Evolutionary conservation across 2,888 invertebrate genomes (phyloP).

Genomic region (Didymodactylos carnosus): DNA sequence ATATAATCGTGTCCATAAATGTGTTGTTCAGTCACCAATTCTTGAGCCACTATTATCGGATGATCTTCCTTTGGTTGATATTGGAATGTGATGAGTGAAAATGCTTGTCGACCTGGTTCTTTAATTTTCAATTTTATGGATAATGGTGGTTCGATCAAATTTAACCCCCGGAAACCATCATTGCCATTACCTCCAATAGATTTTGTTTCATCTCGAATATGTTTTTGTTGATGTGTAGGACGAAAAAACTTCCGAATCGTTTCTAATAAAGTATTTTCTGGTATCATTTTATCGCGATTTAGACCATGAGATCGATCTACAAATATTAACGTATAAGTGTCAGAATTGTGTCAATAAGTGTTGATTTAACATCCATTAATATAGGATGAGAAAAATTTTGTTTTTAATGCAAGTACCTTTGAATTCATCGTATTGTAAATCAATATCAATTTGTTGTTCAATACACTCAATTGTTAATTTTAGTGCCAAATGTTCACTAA

Average conservation of each 20-base stretch:
- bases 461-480: background rate
- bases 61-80: background rate
- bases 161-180: too few relatives aligned
- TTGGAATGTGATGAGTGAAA: background rate
- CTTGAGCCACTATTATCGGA: background rate
- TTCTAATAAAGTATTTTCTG: background rate
- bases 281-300: too few relatives aligned
- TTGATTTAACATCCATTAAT: too few relatives aligned
- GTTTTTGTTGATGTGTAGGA: too few relatives aligned
- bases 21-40: background rate
- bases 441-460: conserved; percentile 1
- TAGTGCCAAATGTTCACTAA: background rate
- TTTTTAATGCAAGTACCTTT: too few relatives aligned
- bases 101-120: background rate
- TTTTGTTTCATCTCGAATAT: too few relatives aligned
- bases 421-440: background rate
- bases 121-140: background rate
- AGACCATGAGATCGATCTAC: too few relatives aligned
- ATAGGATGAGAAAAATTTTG: too few relatives aligned
- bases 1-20: background rate
- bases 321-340: too few relatives aligned
- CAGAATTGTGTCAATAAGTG: too few relatives aligned
- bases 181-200: too few relatives aligned
- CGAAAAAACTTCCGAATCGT: background rate
- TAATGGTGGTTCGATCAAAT: background rate